A percentile compares a stretch with the other conserved stretches of the same genome.
phyloP scores from a whole-genome alignment of 2,888 invertebrate genomes.

The Quadriops clusia region DNA sequence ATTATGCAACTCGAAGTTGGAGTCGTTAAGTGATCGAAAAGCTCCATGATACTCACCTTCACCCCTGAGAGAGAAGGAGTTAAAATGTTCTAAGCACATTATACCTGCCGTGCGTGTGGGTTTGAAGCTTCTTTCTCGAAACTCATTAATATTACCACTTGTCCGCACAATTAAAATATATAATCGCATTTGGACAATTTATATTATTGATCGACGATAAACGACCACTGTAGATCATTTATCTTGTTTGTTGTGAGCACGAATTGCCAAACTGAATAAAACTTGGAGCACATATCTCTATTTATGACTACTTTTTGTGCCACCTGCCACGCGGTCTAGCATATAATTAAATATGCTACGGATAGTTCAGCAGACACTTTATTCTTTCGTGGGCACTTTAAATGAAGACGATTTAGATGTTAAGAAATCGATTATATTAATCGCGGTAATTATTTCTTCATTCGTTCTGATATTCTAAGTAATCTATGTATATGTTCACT shows the following conservation, averaged over 20 bases:
- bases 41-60: too few relatives aligned
- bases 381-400: too few relatives aligned
- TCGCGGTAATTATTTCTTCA: too few relatives aligned
- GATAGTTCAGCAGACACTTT: too few relatives aligned
- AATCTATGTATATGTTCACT: too few relatives aligned
- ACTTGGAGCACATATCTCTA: conserved; percentile 20
- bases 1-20: too few relatives aligned
- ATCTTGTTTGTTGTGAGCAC: conserved; percentile 27
- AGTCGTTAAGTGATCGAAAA: too few relatives aligned
- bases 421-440: too few relatives aligned
- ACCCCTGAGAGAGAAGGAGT: too few relatives aligned
- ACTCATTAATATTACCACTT: conserved; percentile 37
- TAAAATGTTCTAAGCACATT: too few relatives aligned
- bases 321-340: conserved; percentile 18
- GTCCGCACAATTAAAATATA: conserved; percentile 39
- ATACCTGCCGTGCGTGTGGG: conserved; percentile 33
- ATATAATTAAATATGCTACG: conserved; percentile 16
- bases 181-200: conserved; percentile 38
- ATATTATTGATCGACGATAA: conserved; percentile 38
- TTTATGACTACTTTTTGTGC: conserved; percentile 20
- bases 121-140: conserved; percentile 24
- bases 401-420: too few relatives aligned
- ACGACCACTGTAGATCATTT: conserved; percentile 29
- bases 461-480: too few relatives aligned
- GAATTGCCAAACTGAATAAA: conserved; percentile 21